These are phyloP conservation scores for Clarias gariepinus DNA, from an alignment of 2,113 vertebrate species.

Conservation along the genomic window DNA sequence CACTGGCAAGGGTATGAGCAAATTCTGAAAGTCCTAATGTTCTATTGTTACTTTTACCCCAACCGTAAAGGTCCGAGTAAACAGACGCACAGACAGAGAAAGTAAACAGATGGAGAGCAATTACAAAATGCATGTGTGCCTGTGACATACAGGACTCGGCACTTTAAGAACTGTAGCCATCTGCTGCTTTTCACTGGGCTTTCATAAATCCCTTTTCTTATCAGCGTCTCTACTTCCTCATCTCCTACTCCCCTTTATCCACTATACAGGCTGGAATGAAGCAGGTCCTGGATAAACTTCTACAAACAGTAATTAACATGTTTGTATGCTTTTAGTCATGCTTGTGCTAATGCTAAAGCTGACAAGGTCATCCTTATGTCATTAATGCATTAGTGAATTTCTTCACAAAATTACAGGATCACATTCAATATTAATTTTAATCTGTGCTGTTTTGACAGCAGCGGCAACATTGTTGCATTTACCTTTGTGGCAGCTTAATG, in stretches of 20 bases:
- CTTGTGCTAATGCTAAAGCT: neutral
- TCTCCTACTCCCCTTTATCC: slow-evolving; percentile 25
- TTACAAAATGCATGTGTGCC: slow-evolving; percentile 41
- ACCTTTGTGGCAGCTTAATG: neutral
- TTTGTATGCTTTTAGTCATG: neutral
- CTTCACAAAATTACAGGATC: neutral
- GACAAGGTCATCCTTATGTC: neutral
- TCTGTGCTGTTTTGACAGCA: neutral
- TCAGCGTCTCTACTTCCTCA: slow-evolving; percentile 35
- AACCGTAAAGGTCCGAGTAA: slow-evolving; percentile 39
- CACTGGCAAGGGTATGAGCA: neutral
- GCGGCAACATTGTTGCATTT: neutral
- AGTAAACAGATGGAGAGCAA: slow-evolving; percentile 32
- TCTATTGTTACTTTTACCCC: slow-evolving; percentile 37
- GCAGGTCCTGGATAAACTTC: neutral
- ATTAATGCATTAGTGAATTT: neutral
- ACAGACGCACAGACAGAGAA: slow-evolving; percentile 34
- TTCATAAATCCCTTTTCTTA: slow-evolving; percentile 50
- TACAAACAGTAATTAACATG: neutral
- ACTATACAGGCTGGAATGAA: neutral
- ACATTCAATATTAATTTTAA: neutral
- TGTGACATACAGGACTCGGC: slow-evolving; percentile 17
- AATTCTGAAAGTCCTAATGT: slow-evolving; percentile 25
- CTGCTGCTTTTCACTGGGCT: slow-evolving; percentile 48
- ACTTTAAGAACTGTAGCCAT: slow-evolving; percentile 49